A percentile compares a stretch with the other conserved stretches of the same genome.
These are phyloP conservation scores for Eubasilissa splendida DNA, from an alignment of 2,888 invertebrate species.

Conservation along the genomic window DNA sequence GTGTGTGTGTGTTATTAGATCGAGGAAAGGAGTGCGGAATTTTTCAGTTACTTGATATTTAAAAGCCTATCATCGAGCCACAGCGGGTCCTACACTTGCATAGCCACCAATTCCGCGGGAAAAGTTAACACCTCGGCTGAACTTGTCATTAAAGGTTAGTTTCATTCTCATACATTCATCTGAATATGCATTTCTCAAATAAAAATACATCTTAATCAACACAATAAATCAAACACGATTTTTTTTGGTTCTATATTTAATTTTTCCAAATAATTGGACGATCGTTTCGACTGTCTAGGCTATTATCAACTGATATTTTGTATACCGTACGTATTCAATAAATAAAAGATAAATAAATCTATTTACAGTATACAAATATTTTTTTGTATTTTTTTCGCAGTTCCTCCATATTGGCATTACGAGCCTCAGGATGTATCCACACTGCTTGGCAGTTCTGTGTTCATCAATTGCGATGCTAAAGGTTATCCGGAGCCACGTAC, in stretches of 20 bases:
- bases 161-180: neutral
- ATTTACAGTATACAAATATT: too few relatives aligned
- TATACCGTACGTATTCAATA: too few relatives aligned
- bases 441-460: conserved; percentile 80
- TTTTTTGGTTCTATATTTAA: too few relatives aligned
- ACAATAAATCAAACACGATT: too few relatives aligned
- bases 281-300: too few relatives aligned
- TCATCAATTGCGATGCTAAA: conserved; percentile 83
- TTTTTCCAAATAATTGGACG: too few relatives aligned
- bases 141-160: conserved; percentile 80
- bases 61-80: conserved; percentile 80
- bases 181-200: too few relatives aligned
- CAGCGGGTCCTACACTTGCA: conserved; percentile 82
- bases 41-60: conserved; percentile 81
- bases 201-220: too few relatives aligned
- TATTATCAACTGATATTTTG: too few relatives aligned
- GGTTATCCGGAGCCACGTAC: conserved; percentile 85
- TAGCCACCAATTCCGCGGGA: conserved; percentile 81
- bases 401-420: conserved; percentile 84
- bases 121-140: conserved; percentile 81
- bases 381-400: conserved; percentile 66
- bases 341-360: too few relatives aligned
- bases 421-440: conserved; percentile 83
- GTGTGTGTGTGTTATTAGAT: conserved; percentile 65
- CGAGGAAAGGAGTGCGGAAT: conserved; percentile 80